Evolutionary conservation across 2,888 invertebrate species (phyloP).

Genomic region (Silvanus unidentatus): DNA sequence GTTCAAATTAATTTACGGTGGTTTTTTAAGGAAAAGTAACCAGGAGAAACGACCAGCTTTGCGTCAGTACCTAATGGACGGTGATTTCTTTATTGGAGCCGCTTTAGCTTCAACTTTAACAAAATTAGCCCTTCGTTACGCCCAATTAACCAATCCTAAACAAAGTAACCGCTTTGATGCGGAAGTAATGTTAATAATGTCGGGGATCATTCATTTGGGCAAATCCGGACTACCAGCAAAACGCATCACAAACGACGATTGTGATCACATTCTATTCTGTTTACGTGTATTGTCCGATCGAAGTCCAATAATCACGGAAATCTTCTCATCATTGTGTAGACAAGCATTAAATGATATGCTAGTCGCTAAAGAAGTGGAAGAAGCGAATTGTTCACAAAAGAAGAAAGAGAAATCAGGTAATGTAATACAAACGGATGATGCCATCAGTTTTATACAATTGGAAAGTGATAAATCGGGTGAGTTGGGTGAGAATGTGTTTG

Average conservation of each 20-base stretch:
- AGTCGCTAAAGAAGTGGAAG: constrained; percentile 68
- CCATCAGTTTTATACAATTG: constrained; percentile 76
- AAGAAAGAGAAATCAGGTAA: constrained; percentile 64
- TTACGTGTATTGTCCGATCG: constrained; percentile 67
- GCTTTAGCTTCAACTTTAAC: constrained; percentile 85
- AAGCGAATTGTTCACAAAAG: constrained; percentile 54
- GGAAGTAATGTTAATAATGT: constrained; percentile 82
- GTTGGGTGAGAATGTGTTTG: constrained; percentile 78
- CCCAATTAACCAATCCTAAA: constrained; percentile 45
- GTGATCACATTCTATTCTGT: constrained; percentile 81
- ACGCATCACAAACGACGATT: constrained; percentile 92
- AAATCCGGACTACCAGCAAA: constrained; percentile 66
- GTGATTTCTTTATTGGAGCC: constrained; percentile 94
- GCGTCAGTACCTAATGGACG: constrained; percentile 83
- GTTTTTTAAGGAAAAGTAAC: constrained; percentile 47
- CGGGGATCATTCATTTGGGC: constrained; percentile 80
- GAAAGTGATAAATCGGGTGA: constrained; percentile 52
- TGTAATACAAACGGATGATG: constrained; percentile 78
- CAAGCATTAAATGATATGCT: constrained; percentile 78
- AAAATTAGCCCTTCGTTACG: constrained; percentile 77
- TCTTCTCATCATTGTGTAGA: constrained; percentile 70
- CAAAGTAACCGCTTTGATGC: constrained; percentile 58
- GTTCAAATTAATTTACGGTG: neutral
- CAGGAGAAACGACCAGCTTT: constrained; percentile 73
- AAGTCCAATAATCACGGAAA: constrained; percentile 60